These are phyloP conservation scores for Drosophila serrata DNA, from an alignment of 1,140 invertebrate species.

Conservation along the genomic window DNA sequence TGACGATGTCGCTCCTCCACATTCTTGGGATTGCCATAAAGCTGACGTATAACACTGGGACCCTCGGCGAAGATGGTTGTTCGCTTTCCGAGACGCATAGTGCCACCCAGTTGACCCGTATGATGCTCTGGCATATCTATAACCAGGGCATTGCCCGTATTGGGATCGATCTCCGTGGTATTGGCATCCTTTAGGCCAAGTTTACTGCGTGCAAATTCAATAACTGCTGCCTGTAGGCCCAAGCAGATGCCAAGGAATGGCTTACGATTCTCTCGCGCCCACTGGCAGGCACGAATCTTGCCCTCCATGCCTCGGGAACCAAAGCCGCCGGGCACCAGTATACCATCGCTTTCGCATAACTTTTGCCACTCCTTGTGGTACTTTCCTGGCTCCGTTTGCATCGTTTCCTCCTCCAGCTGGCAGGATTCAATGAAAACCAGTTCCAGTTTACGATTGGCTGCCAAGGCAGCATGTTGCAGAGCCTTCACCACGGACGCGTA, in stretches of 20 bases:
- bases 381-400: conserved; percentile 90
- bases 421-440: conserved; percentile 97
- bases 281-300: conserved; percentile 97
- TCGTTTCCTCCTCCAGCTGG: conserved; percentile 92
- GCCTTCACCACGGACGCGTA: conserved; percentile 99
- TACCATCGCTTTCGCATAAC: conserved; percentile 95
- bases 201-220: conserved; percentile 98
- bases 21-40: conserved; percentile 93
- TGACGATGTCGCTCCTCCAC: conserved; percentile 99
- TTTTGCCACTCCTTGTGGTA: conserved; percentile 98
- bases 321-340: conserved; percentile 99
- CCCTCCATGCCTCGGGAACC: conserved; percentile 98
- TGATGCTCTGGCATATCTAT: conserved; percentile 99
- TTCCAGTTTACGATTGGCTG: conserved; percentile 93
- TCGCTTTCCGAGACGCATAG: conserved; percentile 98
- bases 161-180: conserved; percentile 93
- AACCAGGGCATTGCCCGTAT: conserved; percentile 92
- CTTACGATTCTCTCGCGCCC: conserved; percentile 95
- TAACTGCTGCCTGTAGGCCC: conserved; percentile 98
- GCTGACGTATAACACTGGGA: conserved; percentile 88
- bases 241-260: conserved; percentile 98
- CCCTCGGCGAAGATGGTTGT: conserved; percentile 91
- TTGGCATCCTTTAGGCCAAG: conserved; percentile 92
- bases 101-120: conserved; percentile 96
- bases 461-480: conserved; percentile 95